A percentile compares a stretch with the other conserved stretches of the same genome.
These are phyloP conservation scores for Monoplex corrugatus DNA, from an alignment of 2,888 invertebrate genomes.

Conservation along the genomic window DNA sequence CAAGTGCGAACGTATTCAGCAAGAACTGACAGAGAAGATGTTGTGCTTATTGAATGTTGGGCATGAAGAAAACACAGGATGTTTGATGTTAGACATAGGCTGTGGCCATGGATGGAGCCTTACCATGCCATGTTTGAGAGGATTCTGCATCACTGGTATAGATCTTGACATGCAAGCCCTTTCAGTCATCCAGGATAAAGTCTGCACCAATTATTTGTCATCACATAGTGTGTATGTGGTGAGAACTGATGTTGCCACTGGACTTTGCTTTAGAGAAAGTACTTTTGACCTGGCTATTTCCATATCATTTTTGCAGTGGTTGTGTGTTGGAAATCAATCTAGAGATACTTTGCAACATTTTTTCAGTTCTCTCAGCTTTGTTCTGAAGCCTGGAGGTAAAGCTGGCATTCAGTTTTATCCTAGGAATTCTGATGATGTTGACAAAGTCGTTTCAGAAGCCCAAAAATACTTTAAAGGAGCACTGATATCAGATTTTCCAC, in stretches of 20 bases:
- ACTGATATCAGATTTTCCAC: conserved; percentile 58
- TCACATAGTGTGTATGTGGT: conserved; percentile 48
- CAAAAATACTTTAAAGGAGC: conserved; percentile 55
- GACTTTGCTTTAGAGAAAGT: conserved; percentile 54
- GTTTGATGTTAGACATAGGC: conserved; percentile 57
- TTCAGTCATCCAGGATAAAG: conserved; percentile 45
- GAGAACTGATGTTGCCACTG: conserved; percentile 49
- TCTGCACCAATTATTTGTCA: conserved; percentile 30
- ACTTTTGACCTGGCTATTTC: conserved; percentile 58
- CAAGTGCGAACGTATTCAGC: conserved; percentile 54
- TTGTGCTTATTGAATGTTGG: conserved; percentile 26
- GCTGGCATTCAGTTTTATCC: conserved; percentile 62
- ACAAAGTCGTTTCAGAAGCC: conserved; percentile 48
- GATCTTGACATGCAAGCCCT: conserved; percentile 54
- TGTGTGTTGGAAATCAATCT: conserved; percentile 48
- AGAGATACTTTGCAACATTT: conserved; percentile 48
- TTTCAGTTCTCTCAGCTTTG: conserved; percentile 53
- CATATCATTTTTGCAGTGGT: conserved; percentile 61
- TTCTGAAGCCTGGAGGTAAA: conserved; percentile 51
- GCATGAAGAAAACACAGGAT: background rate
- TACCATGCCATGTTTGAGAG: conserved; percentile 33
- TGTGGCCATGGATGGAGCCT: conserved; percentile 59
- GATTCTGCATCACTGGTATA: conserved; percentile 56
- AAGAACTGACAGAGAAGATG: conserved; percentile 52
- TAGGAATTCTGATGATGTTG: conserved; percentile 48